Base-by-base conservation (phyloP, 2,797 vertebrate species). In the Ciconia nigra region DNA sequence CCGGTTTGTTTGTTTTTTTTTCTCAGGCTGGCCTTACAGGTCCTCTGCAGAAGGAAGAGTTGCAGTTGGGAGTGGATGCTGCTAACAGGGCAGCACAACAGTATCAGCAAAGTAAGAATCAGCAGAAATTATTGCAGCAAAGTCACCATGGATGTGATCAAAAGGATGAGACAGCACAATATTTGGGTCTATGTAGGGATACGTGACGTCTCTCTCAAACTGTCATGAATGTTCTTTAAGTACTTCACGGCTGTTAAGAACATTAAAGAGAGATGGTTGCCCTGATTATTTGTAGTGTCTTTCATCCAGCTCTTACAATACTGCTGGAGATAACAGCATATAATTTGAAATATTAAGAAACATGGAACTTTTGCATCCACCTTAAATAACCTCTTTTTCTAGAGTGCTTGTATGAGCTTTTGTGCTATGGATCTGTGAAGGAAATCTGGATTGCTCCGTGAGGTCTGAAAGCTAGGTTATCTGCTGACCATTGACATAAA, bases 31-130 rank as follows among this genome's bases (percentile, higher is more conserved):
- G 98, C 57, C 98, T 99, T 49, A 96, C 97, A 44, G 98, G 99
- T 73, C 96, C 98, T 2, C 96, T 99, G 96, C 98, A 98, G 35
- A 99, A 99, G 94, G 99, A 99, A 21, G 99, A 99, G 97, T 73
- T 99, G 63, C 99, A 99, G 98, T 83, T 90, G 12, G 99, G 99
- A 9, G 99, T 99, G 83, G 98, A 99, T 5, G 96, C 97, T 35
- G 99, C 99, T 72, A 99, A 99, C 91, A 78, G 62, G 7, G 94
- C 98, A 6, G 99, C 99, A 21, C 98, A 98, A 33, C 98, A 98
- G 52, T 99, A 99, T 96, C 96, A 98, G 66, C 99, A 98, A 97
- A 98, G 99, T 99, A 97, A 96, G 98, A n/a, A 80, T 77, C 57
- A 25, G 37, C 25, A 83, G 65, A 87, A 89, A 61, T 73, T 31